Percentiles rank a stretch among this genome's conserved stretches.
Evolutionary conservation across 2,888 invertebrate species (phyloP).

Genomic region (Ctenicera cuprea): DNA sequence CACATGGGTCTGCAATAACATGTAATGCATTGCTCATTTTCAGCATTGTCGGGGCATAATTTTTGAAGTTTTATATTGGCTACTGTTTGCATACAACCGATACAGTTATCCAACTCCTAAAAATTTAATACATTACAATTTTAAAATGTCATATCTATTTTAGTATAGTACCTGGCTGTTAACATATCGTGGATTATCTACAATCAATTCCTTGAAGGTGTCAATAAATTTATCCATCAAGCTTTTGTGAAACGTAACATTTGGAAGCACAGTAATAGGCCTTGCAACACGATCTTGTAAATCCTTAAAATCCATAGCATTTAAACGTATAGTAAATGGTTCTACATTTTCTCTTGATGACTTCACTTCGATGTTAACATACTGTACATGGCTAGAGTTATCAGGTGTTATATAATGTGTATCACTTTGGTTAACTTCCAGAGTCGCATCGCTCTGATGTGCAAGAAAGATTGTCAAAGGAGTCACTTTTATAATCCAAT

Average conservation of each 20-base stretch:
- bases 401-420: constrained; percentile 81
- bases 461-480: constrained; percentile 84
- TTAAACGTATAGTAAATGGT: constrained; percentile 83
- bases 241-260: constrained; percentile 84
- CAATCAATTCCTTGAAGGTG: constrained; percentile 86
- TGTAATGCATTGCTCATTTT: constrained; percentile 72
- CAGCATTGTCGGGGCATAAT: constrained; percentile 76
- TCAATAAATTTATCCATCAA: constrained; percentile 89
- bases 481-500: constrained; percentile 90
- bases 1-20: constrained; percentile 92
- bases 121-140: constrained; percentile 49
- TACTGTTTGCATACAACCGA: constrained; percentile 89
- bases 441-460: constrained; percentile 86
- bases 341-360: constrained; percentile 77
- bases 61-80: constrained; percentile 88
- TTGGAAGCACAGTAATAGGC: constrained; percentile 80
- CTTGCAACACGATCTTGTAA: constrained; percentile 82
- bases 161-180: constrained; percentile 73
- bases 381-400: constrained; percentile 85
- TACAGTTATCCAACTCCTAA: constrained; percentile 87
- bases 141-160: constrained; percentile 11
- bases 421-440: constrained; percentile 86
- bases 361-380: constrained; percentile 86
- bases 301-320: constrained; percentile 86
- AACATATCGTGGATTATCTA: constrained; percentile 80